Percentiles rank a stretch among this genome's conserved stretches.
Conservation (phyloP, 2,888 invertebrate genomes). For the Plemyria rubiginata region DNA sequence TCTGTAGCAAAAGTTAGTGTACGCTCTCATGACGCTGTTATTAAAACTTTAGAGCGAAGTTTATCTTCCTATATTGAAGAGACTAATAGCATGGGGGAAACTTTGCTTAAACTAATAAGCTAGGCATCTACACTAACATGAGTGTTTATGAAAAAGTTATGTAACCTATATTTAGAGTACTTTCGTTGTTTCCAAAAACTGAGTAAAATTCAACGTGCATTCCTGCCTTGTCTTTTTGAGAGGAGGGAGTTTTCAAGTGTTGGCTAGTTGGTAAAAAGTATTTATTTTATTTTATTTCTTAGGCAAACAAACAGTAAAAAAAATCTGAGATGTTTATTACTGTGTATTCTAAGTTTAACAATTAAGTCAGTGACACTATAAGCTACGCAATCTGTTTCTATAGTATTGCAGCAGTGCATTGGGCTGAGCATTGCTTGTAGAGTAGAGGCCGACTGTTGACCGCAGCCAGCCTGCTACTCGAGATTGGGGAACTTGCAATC, state of each 20-base stretch:
- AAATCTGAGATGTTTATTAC: no score
- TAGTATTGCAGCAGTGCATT: neutral
- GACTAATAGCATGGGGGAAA: slow-evolving; percentile 8
- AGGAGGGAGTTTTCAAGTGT: no score
- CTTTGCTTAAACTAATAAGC: slow-evolving; percentile 7
- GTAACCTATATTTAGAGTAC: neutral
- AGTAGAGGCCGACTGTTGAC: neutral
- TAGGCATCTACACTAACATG: slow-evolving; percentile 5
- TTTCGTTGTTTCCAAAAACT: no score
- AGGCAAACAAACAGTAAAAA: no score
- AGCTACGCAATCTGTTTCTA: neutral
- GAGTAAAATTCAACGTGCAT: no score
- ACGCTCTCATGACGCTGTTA: slow-evolving; percentile 30
- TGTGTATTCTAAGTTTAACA: no score
- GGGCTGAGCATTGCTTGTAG: neutral
- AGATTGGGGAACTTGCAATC: neutral
- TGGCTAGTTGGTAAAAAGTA: no score
- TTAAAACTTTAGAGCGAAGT: slow-evolving; percentile 34
- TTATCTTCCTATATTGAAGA: slow-evolving; percentile 30
- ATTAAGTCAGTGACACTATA: neutral
- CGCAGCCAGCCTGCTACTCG: slow-evolving; percentile 1
- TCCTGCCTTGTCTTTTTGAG: no score
- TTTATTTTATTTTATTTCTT: no score
- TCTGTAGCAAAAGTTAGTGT: slow-evolving; percentile 35
- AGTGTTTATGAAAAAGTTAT: neutral